Percentiles rank a stretch among this genome's conserved stretches.
phyloP scores from a whole-genome alignment of 2,888 invertebrate species.

The Spodoptera littoralis region DNA sequence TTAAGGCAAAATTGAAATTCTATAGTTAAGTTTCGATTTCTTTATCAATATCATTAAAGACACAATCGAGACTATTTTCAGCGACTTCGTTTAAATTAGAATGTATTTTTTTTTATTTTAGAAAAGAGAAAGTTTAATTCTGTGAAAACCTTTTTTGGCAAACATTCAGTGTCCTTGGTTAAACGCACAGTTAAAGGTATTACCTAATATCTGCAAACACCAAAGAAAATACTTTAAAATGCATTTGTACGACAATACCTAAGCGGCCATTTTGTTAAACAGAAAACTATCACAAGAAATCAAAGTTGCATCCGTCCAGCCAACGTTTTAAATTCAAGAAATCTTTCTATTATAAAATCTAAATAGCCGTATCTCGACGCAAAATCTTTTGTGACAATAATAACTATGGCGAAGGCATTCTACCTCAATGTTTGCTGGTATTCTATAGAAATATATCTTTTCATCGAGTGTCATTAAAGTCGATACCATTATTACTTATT shows the following conservation, averaged over 20 bases:
- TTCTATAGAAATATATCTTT: constrained; percentile 20
- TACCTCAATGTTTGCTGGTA: not conserved
- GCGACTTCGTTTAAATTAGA: not conserved
- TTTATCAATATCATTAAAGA: too few species aligned
- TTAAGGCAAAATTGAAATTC: too few species aligned
- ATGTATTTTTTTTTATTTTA: constrained; percentile 5
- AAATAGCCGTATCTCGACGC: not conserved
- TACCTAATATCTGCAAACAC: not conserved
- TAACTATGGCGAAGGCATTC: not conserved
- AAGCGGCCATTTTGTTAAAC: not conserved
- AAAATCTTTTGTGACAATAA: constrained; percentile 3
- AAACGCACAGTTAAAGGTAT: too few species aligned
- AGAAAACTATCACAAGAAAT: constrained; percentile 1
- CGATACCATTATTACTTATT: constrained; percentile 24
- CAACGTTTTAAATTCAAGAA: constrained; percentile 3
- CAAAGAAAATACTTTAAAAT: not conserved
- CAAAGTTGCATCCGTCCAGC: constrained; percentile 5
- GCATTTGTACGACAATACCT: not conserved
- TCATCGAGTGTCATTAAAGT: constrained; percentile 15
- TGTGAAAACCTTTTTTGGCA: constrained; percentile 43
- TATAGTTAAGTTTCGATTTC: too few species aligned
- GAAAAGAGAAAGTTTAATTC: constrained; percentile 25
- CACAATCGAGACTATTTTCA: not conserved
- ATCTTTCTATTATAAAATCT: not conserved
- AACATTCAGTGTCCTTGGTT: constrained; percentile 11